Evolutionary conservation across 2,888 invertebrate genomes (phyloP).

Genomic region (Ceraclea dissimilis): DNA sequence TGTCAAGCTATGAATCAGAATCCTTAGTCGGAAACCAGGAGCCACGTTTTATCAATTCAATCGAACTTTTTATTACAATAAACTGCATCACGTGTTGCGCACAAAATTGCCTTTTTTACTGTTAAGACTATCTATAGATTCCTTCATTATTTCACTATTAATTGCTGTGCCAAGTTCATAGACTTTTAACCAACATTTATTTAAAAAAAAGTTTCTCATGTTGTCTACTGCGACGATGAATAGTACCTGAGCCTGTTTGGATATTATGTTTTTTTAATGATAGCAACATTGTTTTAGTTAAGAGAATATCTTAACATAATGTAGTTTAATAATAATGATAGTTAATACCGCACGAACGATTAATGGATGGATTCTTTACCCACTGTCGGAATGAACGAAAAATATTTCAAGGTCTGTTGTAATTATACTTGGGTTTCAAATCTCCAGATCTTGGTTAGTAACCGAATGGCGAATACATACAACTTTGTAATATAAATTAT

Average conservation of each 20-base stretch:
- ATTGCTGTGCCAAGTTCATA: too few relatives aligned
- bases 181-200: too few relatives aligned
- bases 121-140: too few relatives aligned
- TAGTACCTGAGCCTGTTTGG: not conserved
- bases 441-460: not conserved
- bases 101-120: too few relatives aligned
- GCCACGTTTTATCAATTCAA: too few relatives aligned
- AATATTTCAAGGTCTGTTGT: constrained; percentile 1
- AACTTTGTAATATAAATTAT: too few relatives aligned
- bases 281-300: not conserved
- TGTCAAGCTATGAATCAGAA: too few relatives aligned
- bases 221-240: not conserved
- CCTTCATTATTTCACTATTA: too few relatives aligned
- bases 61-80: too few relatives aligned
- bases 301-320: not conserved
- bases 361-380: not conserved
- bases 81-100: too few relatives aligned
- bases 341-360: not conserved
- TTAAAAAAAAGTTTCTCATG: not conserved
- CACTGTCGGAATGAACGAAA: not conserved
- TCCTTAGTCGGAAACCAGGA: too few relatives aligned
- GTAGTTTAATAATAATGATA: too few relatives aligned
- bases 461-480: not conserved
- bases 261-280: not conserved
- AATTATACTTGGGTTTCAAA: not conserved